Conservation (phyloP, 2,797 vertebrate species). For the Takifugu rubripes region DNA sequence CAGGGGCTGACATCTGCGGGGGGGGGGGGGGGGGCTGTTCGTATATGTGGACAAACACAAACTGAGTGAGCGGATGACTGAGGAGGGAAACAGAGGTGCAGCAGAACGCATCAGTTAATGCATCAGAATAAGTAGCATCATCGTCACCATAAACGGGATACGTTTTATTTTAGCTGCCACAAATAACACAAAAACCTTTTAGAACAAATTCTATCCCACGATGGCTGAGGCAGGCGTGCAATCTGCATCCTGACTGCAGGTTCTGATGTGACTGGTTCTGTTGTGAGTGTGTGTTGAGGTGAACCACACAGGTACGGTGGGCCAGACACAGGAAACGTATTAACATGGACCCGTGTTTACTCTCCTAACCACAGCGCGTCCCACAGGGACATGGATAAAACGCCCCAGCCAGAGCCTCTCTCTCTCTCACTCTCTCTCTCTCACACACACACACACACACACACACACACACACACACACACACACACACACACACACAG, state of each 20-base stretch:
- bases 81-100: neutral
- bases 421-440: constrained; percentile 10
- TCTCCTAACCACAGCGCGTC: constrained; percentile 68
- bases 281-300: constrained; percentile 46
- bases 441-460: constrained; percentile 11
- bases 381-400: constrained; percentile 65
- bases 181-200: too few relatives aligned
- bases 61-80: neutral
- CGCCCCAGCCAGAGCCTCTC: constrained; percentile 43
- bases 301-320: constrained; percentile 70
- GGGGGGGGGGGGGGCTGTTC: constrained; percentile 20
- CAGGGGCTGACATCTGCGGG: constrained; percentile 32
- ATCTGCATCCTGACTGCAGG: neutral
- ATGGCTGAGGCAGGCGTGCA: neutral
- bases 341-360: constrained; percentile 74
- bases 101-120: too few relatives aligned
- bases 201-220: too few relatives aligned
- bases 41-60: neutral
- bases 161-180: too few relatives aligned
- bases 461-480: neutral
- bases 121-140: too few relatives aligned
- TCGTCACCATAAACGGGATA: too few relatives aligned
- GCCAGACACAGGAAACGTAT: constrained; percentile 73
- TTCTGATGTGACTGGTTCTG: constrained; percentile 21
- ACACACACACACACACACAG: constrained; percentile 28